A percentile compares a stretch with the other conserved stretches of the same genome.
Evolutionary conservation across 2,113 vertebrate genomes (phyloP).

Genomic region (Danionella cerebrum): DNA sequence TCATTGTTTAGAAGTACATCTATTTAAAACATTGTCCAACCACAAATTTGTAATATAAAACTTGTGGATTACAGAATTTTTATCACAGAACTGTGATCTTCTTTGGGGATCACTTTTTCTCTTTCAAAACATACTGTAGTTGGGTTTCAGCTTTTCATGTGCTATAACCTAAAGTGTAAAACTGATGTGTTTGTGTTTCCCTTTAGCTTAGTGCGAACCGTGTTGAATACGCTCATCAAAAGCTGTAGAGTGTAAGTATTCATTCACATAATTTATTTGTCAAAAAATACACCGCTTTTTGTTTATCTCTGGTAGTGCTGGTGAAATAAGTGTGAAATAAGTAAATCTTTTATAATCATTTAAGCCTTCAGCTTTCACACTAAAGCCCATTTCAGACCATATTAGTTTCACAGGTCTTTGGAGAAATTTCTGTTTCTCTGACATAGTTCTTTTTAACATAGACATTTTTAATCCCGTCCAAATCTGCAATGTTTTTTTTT

Average conservation of each 20-base stretch:
- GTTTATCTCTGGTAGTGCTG: conserved; percentile 20
- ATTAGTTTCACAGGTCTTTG: conserved; percentile 28
- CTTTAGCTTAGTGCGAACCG: conserved; percentile 75
- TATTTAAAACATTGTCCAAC: no score
- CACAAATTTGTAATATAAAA: no score
- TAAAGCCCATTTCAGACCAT: conserved; percentile 39
- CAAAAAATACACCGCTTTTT: neutral
- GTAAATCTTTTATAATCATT: conserved; percentile 38
- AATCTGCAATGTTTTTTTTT: no score
- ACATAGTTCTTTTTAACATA: no score
- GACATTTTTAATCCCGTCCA: no score
- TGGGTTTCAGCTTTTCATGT: conserved; percentile 37
- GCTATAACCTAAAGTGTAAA: conserved; percentile 2
- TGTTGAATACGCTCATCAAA: conserved; percentile 92
- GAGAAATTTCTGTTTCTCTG: no score
- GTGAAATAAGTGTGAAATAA: conserved; percentile 42
- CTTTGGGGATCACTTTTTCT: conserved; percentile 1
- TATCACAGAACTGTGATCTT: no score
- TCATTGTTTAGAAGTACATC: no score
- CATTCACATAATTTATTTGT: no score
- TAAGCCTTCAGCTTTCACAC: conserved; percentile 5
- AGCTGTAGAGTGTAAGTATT: conserved; percentile 90
- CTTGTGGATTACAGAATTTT: no score
- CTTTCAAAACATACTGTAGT: conserved; percentile 3
- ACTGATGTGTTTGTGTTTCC: conserved; percentile 27